phyloP scores from a whole-genome alignment of 2,797 vertebrate genomes.

The Pangasius larnaudii region DNA sequence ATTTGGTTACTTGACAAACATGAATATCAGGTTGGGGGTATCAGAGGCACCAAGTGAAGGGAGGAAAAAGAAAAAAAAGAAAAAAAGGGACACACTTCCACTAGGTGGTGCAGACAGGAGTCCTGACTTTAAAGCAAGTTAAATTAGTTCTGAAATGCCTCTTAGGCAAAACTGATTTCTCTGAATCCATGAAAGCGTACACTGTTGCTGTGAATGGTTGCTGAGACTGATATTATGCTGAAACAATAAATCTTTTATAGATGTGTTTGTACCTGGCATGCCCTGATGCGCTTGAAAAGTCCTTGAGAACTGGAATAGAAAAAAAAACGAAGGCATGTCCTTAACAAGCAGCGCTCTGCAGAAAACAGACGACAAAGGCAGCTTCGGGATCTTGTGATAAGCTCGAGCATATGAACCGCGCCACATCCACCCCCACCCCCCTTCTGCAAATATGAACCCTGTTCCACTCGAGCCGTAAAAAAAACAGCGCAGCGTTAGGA shows the following conservation, averaged over 20 bases:
- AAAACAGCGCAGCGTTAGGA: constrained; percentile 72
- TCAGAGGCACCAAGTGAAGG: background rate
- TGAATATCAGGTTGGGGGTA: background rate
- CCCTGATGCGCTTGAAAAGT: background rate
- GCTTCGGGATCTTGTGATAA: constrained; percentile 71
- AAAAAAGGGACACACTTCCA: background rate
- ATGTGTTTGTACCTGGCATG: background rate
- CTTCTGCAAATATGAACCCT: constrained; percentile 63
- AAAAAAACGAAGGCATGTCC: constrained; percentile 17
- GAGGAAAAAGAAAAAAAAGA: background rate
- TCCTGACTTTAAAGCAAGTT: background rate
- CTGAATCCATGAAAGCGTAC: background rate
- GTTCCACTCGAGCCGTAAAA: constrained; percentile 68
- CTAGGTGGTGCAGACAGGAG: constrained; percentile 19
- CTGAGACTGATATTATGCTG: background rate
- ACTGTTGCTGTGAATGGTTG: background rate
- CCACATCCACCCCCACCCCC: constrained; percentile 62
- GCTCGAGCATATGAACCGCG: constrained; percentile 66
- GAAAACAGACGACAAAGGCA: constrained; percentile 50
- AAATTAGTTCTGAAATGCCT: background rate
- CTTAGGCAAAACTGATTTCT: background rate
- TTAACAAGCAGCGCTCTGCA: constrained; percentile 10
- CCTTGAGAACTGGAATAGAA: background rate
- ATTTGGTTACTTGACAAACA: constrained; percentile 4
- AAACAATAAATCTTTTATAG: background rate